Conservation (phyloP, 2,888 invertebrate genomes). For the Ernsta delagoae region DNA sequence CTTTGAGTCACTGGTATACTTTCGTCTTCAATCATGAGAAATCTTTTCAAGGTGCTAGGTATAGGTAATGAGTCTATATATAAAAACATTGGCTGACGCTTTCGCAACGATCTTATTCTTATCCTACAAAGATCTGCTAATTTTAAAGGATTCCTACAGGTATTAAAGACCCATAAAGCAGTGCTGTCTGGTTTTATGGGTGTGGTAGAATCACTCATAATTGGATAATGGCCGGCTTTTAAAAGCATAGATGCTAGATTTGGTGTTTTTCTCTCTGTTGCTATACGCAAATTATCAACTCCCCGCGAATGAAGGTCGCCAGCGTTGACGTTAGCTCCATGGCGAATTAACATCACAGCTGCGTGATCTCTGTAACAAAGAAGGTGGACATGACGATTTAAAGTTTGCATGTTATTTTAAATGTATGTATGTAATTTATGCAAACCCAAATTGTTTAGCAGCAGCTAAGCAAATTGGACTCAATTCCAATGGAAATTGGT, state of each 20-base stretch:
- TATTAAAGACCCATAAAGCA: slow-evolving; percentile 68
- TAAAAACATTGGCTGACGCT: slow-evolving; percentile 62
- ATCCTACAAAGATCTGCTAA: slow-evolving; percentile 85
- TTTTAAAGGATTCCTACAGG: slow-evolving; percentile 76
- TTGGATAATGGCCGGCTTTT: slow-evolving; percentile 68
- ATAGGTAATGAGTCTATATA: slow-evolving; percentile 76
- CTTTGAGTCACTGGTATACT: slow-evolving; percentile 42
- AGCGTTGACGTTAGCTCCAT: slow-evolving; percentile 87
- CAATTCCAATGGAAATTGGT: too few species aligned
- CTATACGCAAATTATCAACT: slow-evolving; percentile 84
- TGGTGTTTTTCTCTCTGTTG: slow-evolving; percentile 66
- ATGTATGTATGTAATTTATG: too few species aligned
- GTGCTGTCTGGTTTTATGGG: slow-evolving; percentile 54
- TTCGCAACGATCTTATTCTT: slow-evolving; percentile 68
- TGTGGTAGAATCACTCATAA: slow-evolving; percentile 44
- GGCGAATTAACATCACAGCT: slow-evolving; percentile 83
- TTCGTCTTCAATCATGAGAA: slow-evolving; percentile 84
- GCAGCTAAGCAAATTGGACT: too few species aligned
- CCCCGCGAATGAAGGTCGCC: slow-evolving; percentile 82
- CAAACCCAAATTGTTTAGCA: too few species aligned
- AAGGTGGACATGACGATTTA: not conserved
- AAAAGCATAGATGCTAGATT: slow-evolving; percentile 66
- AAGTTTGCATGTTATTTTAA: not conserved
- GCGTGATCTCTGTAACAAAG: slow-evolving; percentile 72
- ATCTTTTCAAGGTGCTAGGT: slow-evolving; percentile 83